These are phyloP conservation scores for Mythimna loreyi DNA, from an alignment of 2,888 invertebrate genomes.

Conservation along the genomic window DNA sequence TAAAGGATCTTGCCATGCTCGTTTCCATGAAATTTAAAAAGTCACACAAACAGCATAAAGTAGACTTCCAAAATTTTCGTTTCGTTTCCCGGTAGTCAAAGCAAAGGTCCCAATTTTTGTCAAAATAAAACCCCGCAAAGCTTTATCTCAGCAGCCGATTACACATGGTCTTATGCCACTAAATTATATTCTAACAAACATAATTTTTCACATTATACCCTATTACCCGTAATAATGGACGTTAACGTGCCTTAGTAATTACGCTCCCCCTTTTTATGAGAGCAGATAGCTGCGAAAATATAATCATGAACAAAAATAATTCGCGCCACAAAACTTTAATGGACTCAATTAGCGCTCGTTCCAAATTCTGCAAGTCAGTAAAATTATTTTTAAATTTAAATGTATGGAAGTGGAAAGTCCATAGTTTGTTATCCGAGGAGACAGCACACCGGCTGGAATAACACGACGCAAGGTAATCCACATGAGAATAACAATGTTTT, in stretches of 20 bases:
- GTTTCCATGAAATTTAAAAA: conserved; percentile 19
- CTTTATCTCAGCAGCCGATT: conserved; percentile 46
- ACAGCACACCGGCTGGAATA: conserved; percentile 75
- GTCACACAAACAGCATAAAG: conserved; percentile 39
- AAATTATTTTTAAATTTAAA: conserved; percentile 79
- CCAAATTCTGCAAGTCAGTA: conserved; percentile 66
- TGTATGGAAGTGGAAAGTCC: conserved; percentile 72
- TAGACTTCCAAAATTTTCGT: conserved; percentile 18
- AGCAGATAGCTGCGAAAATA: conserved; percentile 66
- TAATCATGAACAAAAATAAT: conserved; percentile 71
- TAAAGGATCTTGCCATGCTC: conserved; percentile 33
- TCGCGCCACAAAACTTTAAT: conserved; percentile 72
- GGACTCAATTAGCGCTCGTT: conserved; percentile 74
- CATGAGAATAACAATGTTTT: conserved; percentile 87
- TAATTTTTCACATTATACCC: conserved; percentile 65
- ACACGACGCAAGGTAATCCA: conserved; percentile 82
- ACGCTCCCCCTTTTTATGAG: conserved; percentile 63
- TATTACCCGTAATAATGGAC: conserved; percentile 62
- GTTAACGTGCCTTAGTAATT: conserved; percentile 66
- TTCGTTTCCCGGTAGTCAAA: conserved; percentile 2
- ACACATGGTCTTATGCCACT: conserved; percentile 60
- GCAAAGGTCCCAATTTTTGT: conserved; percentile 16
- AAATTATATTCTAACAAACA: conserved; percentile 61
- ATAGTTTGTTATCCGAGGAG: conserved; percentile 77
- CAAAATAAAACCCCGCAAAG: not conserved